phyloP scores from a whole-genome alignment of 1,140 invertebrate species.

The Drosophila melanica region DNA sequence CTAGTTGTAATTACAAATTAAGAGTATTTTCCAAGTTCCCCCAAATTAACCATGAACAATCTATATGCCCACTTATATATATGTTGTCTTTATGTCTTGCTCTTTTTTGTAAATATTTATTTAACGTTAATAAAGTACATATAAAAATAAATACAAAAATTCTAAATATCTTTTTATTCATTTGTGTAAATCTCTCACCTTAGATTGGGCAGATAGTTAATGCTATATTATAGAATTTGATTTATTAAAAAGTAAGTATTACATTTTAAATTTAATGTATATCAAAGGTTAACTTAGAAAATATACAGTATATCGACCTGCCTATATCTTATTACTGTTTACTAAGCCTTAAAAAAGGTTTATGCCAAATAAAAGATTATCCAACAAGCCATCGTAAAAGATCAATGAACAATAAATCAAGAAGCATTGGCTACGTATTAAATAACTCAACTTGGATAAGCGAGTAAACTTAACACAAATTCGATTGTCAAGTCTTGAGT shows the following conservation, averaged over 20 bases:
- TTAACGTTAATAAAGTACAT: constrained; percentile 80
- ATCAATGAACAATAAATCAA: constrained; percentile 44
- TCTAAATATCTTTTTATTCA: neutral
- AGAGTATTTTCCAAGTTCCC: constrained; percentile 19
- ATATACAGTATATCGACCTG: too few relatives aligned
- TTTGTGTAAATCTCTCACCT: too few relatives aligned
- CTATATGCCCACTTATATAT: constrained; percentile 29
- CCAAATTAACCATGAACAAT: constrained; percentile 27
- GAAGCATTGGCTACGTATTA: constrained; percentile 17
- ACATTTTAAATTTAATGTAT: neutral
- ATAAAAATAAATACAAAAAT: constrained; percentile 57
- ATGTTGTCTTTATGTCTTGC: constrained; percentile 59
- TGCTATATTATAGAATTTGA: too few relatives aligned
- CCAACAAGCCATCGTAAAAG: neutral
- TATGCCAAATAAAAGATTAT: constrained; percentile 17
- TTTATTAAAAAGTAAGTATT: neutral
- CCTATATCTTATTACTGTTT: too few relatives aligned
- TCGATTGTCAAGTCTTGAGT: constrained; percentile 25
- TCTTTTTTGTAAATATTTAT: constrained; percentile 82
- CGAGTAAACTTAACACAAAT: constrained; percentile 52
- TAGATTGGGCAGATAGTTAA: too few relatives aligned
- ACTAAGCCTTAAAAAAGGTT: neutral
- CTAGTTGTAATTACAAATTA: constrained; percentile 47
- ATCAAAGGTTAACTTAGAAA: too few relatives aligned
- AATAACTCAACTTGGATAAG: constrained; percentile 37